Conservation (phyloP, 2,797 vertebrate species). For the Cephalopachus bancanus region DNA sequence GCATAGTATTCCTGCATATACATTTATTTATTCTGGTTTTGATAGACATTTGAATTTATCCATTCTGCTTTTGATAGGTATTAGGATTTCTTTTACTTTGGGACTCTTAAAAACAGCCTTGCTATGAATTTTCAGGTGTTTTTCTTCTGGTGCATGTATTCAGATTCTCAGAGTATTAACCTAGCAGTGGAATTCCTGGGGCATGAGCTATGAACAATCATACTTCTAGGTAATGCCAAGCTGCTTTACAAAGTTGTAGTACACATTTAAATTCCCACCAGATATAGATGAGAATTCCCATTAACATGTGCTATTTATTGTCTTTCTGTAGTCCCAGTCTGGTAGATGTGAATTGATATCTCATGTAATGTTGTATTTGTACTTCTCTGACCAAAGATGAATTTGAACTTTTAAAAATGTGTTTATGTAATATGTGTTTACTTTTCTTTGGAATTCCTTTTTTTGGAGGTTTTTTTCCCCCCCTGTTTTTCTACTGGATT, state of each 20-base stretch:
- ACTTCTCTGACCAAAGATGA: conserved; percentile 10
- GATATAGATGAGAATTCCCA: background rate
- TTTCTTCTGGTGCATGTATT: background rate
- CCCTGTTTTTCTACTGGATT: background rate
- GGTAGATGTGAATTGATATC: background rate
- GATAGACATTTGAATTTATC: background rate
- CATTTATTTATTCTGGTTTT: background rate
- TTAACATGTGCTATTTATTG: background rate
- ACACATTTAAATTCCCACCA: background rate
- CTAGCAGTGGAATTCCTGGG: background rate
- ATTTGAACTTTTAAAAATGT: background rate
- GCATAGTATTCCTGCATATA: background rate
- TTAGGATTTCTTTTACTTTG: background rate
- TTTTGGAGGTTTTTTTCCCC: background rate
- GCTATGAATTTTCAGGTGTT: background rate
- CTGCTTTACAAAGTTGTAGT: background rate
- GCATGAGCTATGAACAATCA: background rate
- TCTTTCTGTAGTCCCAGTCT: background rate
- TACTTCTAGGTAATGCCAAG: background rate
- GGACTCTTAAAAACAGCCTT: background rate
- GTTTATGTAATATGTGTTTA: background rate
- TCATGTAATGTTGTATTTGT: background rate
- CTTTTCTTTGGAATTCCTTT: conserved; percentile 52
- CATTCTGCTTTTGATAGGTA: background rate
- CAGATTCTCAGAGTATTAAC: background rate